Conservation (phyloP, 2,888 invertebrate genomes). For the Bellardia bayeri region DNA sequence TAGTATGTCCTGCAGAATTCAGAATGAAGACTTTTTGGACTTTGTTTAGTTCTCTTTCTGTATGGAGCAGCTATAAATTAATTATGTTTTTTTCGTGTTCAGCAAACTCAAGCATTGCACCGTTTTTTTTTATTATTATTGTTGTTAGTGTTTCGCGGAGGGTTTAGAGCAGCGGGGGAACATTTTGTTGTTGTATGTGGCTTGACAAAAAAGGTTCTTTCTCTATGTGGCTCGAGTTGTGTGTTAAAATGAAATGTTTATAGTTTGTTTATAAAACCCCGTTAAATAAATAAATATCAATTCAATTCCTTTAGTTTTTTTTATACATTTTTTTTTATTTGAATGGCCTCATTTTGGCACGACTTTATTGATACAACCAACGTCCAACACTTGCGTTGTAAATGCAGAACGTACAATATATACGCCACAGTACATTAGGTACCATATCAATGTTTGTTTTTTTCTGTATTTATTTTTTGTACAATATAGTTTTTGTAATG, state of each 20-base stretch:
- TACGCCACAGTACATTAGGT: background rate
- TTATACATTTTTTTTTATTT: slow-evolving; percentile 45
- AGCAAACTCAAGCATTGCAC: slow-evolving; percentile 26
- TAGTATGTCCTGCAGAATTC: no score
- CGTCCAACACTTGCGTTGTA: slow-evolving; percentile 52
- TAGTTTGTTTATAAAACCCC: slow-evolving; percentile 59
- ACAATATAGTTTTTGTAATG: slow-evolving; percentile 18
- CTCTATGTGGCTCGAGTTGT: background rate
- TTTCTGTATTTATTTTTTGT: slow-evolving; percentile 5
- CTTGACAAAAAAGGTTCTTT: slow-evolving; percentile 53
- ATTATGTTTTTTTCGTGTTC: slow-evolving; percentile 42
- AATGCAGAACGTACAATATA: slow-evolving; percentile 20
- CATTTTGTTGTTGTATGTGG: background rate
- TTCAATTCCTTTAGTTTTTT: slow-evolving; percentile 48
- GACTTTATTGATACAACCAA: slow-evolving; percentile 69
- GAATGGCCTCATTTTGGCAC: slow-evolving; percentile 71
- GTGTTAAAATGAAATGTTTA: slow-evolving; percentile 44
- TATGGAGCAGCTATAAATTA: slow-evolving; percentile 56
- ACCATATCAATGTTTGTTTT: slow-evolving; percentile 31
- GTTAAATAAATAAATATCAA: slow-evolving; percentile 60
- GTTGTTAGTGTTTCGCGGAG: background rate
- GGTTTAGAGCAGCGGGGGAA: slow-evolving; percentile 7
- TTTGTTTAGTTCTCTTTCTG: slow-evolving; percentile 12
- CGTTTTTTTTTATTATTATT: background rate
- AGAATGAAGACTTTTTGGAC: slow-evolving; percentile 4